Conservation (phyloP, 2,888 invertebrate species). For the Catonia carolina region DNA sequence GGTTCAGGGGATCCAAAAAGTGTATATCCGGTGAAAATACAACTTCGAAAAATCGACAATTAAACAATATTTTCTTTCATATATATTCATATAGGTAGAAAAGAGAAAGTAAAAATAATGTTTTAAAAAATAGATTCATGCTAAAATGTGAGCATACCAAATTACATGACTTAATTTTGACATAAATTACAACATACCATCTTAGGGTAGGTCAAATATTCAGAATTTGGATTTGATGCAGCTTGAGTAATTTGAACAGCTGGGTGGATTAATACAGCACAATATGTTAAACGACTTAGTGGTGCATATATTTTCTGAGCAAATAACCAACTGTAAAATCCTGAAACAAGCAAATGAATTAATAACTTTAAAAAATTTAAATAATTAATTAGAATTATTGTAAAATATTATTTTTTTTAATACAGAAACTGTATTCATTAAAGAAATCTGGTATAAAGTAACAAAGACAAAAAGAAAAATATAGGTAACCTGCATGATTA, state of each 20-base stretch:
- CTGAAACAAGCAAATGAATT: slow-evolving; percentile 18
- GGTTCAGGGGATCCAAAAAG: too few relatives aligned
- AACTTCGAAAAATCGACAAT: too few relatives aligned
- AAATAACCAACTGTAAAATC: slow-evolving; percentile 22
- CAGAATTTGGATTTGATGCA: slow-evolving; percentile 27
- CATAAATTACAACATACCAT: slow-evolving; percentile 23
- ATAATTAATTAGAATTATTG: not conserved
- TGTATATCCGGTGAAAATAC: too few relatives aligned
- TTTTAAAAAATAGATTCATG: not conserved
- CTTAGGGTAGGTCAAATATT: slow-evolving; percentile 28
- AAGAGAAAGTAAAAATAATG: not conserved
- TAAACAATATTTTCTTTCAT: too few relatives aligned
- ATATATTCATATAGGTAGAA: too few relatives aligned
- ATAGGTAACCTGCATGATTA: too few relatives aligned
- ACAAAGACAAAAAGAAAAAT: too few relatives aligned
- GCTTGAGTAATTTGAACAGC: slow-evolving; percentile 29
- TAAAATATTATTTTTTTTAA: not conserved
- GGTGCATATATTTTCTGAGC: slow-evolving; percentile 25
- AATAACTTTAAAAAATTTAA: not conserved
- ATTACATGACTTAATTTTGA: too few relatives aligned
- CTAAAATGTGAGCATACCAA: too few relatives aligned
- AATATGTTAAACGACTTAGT: slow-evolving; percentile 31
- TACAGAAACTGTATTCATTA: not conserved
- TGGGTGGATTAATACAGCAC: slow-evolving; percentile 33
- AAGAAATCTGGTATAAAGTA: too few relatives aligned